Evolutionary conservation across 35 echinoderm and acorn worm species (phyloP).

Genomic region (Hemicentrotus pulcherrimus): DNA sequence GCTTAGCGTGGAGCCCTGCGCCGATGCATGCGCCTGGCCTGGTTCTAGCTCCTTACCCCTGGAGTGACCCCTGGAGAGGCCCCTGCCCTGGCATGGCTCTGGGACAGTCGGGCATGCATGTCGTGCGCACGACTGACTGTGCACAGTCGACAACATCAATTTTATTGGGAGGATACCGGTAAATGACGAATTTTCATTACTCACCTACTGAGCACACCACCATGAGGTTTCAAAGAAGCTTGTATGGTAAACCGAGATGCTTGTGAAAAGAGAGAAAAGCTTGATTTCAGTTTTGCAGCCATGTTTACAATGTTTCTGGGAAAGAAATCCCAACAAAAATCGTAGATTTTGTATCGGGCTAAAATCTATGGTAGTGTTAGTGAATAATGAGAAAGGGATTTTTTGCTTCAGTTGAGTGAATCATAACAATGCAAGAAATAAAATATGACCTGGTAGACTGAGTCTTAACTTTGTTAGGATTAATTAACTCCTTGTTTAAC

Average conservation of each 20-base stretch:
- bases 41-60: no score
- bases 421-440: no score
- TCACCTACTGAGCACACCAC: background rate
- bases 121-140: background rate
- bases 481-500: no score
- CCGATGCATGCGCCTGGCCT: background rate
- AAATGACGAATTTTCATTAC: background rate
- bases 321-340: background rate
- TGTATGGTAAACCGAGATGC: background rate
- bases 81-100: background rate
- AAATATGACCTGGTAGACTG: no score
- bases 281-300: background rate
- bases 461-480: no score
- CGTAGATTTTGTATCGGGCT: background rate
- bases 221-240: background rate
- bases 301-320: background rate
- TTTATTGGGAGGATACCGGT: background rate
- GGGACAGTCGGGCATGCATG: background rate
- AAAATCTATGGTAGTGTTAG: background rate
- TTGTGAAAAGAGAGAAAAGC: background rate
- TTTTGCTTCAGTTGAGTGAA: no score
- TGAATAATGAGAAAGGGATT: no score
- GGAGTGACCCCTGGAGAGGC: background rate
- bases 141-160: background rate
- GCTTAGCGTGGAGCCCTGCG: background rate